A percentile compares a stretch with the other conserved stretches of the same genome.
phyloP scores from a whole-genome alignment of 1,140 invertebrate genomes.

The Drosophila novamexicana region DNA sequence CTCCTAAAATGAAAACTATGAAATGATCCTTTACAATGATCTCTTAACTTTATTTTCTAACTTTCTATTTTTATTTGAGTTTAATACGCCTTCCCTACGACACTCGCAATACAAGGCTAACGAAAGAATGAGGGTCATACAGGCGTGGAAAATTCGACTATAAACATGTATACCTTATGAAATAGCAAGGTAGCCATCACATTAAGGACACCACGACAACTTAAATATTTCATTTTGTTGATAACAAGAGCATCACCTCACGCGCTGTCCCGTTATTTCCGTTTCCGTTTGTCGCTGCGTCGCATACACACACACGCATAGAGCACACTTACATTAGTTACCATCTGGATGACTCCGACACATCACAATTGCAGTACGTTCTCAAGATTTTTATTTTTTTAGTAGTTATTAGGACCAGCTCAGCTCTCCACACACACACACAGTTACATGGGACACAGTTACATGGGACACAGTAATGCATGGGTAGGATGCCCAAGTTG shows the following conservation, averaged over 20 bases:
- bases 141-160: too few species aligned
- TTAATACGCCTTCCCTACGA: not conserved
- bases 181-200: constrained; percentile 23
- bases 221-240: constrained; percentile 74
- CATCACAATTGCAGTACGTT: constrained; percentile 54
- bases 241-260: too few species aligned
- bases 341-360: too few species aligned
- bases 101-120: not conserved
- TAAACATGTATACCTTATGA: too few species aligned
- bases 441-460: too few species aligned
- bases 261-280: constrained; percentile 45
- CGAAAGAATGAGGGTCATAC: not conserved
- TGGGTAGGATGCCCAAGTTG: constrained; percentile 20
- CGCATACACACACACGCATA: constrained; percentile 42
- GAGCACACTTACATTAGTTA: too few species aligned
- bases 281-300: constrained; percentile 52
- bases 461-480: too few species aligned
- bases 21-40: too few species aligned
- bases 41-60: too few species aligned
- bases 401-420: constrained; percentile 35
- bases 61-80: not conserved
- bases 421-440: not conserved
- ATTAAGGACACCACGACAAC: constrained; percentile 70
- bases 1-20: too few species aligned
- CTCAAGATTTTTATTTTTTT: constrained; percentile 39